A percentile compares a stretch with the other conserved stretches of the same genome.
Evolutionary conservation across 2,888 invertebrate species (phyloP).

Genomic region (Agrotis ipsilon): DNA sequence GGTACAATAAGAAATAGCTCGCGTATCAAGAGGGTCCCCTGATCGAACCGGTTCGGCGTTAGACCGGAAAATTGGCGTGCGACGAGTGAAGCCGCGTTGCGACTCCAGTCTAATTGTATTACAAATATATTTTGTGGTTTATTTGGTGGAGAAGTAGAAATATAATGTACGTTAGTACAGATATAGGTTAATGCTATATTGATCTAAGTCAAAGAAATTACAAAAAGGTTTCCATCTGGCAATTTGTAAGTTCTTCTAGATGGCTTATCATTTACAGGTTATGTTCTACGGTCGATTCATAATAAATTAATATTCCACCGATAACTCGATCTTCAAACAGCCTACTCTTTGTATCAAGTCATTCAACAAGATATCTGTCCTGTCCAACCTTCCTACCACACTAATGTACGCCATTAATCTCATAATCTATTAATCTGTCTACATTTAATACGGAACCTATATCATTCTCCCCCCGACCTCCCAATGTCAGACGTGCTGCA

Average conservation of each 20-base stretch:
- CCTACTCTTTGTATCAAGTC: constrained; percentile 14
- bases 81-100: constrained; percentile 68
- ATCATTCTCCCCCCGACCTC: constrained; percentile 26
- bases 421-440: constrained; percentile 50
- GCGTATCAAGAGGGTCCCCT: constrained; percentile 65
- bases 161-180: neutral
- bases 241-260: too few relatives aligned
- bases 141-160: neutral
- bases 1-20: constrained; percentile 42
- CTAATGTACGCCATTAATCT: constrained; percentile 51
- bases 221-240: too few relatives aligned
- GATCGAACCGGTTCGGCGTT: constrained; percentile 73
- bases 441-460: constrained; percentile 26
- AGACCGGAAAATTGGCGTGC: constrained; percentile 79
- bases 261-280: neutral
- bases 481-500: constrained; percentile 46
- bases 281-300: neutral
- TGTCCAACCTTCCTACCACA: constrained; percentile 17
- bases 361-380: constrained; percentile 30
- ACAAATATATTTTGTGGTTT: constrained; percentile 27
- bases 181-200: neutral
- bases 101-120: constrained; percentile 56
- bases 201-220: neutral
- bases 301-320: constrained; percentile 23
- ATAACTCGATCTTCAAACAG: neutral